Evolutionary conservation across 2,888 invertebrate species (phyloP).

Genomic region (Cistogaster globosa): DNA sequence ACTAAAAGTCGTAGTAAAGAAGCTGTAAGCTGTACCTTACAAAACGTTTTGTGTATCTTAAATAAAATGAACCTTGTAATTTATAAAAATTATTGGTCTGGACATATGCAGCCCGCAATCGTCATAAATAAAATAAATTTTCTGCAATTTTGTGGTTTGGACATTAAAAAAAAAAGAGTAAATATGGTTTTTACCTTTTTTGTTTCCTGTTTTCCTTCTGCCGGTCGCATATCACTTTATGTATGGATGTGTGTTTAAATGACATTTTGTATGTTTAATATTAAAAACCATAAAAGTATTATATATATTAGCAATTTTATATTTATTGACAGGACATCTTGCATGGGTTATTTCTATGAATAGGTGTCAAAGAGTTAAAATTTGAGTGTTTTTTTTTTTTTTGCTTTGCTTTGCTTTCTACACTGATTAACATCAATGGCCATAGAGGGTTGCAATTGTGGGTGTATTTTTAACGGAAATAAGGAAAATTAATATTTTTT

Average conservation of each 20-base stretch:
- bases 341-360: conserved; percentile 72
- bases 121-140: conserved; percentile 75
- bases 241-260: conserved; percentile 19
- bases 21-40: conserved; percentile 57
- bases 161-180: conserved; percentile 50
- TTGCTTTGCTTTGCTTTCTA: neutral
- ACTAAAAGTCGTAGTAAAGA: conserved; percentile 28
- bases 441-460: conserved; percentile 50
- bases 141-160: conserved; percentile 73
- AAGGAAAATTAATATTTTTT: conserved; percentile 37
- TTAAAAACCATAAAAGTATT: conserved; percentile 57
- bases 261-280: conserved; percentile 52
- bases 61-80: conserved; percentile 77
- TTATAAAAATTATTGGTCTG: conserved; percentile 80
- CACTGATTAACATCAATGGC: conserved; percentile 1
- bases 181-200: conserved; percentile 69
- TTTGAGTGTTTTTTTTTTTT: conserved; percentile 30
- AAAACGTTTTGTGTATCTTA: conserved; percentile 72
- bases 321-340: conserved; percentile 77
- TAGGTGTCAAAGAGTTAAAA: conserved; percentile 73
- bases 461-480: conserved; percentile 51
- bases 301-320: conserved; percentile 79
- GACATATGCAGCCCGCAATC: too few relatives aligned
- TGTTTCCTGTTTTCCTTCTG: conserved; percentile 47
- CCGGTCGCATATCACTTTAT: conserved; percentile 26